These are phyloP conservation scores for Doris montereyensis DNA, from an alignment of 2,888 invertebrate species.

Conservation along the genomic window DNA sequence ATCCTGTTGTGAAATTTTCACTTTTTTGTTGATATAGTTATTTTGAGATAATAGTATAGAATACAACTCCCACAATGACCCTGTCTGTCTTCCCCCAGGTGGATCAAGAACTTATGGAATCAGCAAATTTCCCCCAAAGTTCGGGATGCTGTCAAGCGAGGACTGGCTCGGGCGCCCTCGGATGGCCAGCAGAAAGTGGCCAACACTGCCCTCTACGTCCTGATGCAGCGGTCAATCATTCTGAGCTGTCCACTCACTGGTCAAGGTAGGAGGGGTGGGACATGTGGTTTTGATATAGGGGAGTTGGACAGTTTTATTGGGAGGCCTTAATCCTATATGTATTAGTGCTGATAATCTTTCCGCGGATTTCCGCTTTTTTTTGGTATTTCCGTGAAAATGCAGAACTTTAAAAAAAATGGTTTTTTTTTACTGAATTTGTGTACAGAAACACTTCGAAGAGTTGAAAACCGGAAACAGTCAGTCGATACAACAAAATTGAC, in stretches of 20 bases:
- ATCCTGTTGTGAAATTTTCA: neutral
- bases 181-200: conserved; percentile 70
- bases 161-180: conserved; percentile 54
- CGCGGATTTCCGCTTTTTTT: no score
- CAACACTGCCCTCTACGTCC: conserved; percentile 70
- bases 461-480: no score
- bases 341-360: no score
- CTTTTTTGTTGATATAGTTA: neutral
- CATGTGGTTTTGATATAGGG: neutral
- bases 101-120: conserved; percentile 69
- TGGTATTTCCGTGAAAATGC: no score
- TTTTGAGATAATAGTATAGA: neutral
- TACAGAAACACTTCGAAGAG: no score
- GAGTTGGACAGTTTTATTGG: no score
- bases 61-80: neutral
- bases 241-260: conserved; percentile 68
- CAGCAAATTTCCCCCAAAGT: conserved; percentile 65
- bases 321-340: no score
- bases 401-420: no score
- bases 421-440: no score
- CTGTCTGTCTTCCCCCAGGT: conserved; percentile 51
- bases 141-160: conserved; percentile 61
- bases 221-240: conserved; percentile 70
- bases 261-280: conserved; percentile 54
- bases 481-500: no score